Evolutionary conservation across 2,797 vertebrate genomes (phyloP), one percentile per base, ranked within the genome.

Genomic region (Diglossa cyanea): DNA sequence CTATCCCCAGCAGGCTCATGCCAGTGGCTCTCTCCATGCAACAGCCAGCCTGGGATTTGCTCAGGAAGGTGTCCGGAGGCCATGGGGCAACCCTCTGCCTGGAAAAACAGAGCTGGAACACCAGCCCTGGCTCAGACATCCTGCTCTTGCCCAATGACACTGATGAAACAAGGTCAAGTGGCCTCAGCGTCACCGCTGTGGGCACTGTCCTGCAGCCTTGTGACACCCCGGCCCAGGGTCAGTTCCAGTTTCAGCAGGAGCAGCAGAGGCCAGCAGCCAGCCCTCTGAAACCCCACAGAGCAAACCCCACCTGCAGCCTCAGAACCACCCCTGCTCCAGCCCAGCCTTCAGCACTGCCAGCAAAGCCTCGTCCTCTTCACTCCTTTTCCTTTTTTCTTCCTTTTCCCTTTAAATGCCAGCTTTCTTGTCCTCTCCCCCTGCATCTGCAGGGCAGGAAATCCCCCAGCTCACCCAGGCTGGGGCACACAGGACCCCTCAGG

Each of bases 361-460:
- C 42, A 48, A 50, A 90, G 28, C 44, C 40, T 42, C 1, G 0
- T 57, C 28, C 25, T 37, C 45, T 17, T 39, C 33, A 17, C 7
- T 10, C 50, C 17, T 44, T n/a, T 31, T 24, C 24, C 4, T 26
- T 42, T 19, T 30, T 47, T 12, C 7, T 33, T 68, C 17, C 19
- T 31, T 84, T 53, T 53, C 20, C 10, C 35, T 75, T 33, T 61
- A 61, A 60, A 61, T 4, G 9, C 4, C 85, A 17, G 6, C 13
- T 45, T 47, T 67, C 37, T 18, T 23, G 26, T 62, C 33, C 16
- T 35, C 28, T 40, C 44, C 45, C 95, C 39, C 44, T 26, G 33
- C 45, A 95, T 20, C 44, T 19, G 45, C 51, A 96, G 66, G 68
- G 81, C 88, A 96, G 92, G 91, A 97, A 96, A 96, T 88, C 66